A percentile compares a stretch with the other conserved stretches of the same genome.
Evolutionary conservation across 1,140 invertebrate genomes (phyloP).

Genomic region (Gonatopus flavifemur): DNA sequence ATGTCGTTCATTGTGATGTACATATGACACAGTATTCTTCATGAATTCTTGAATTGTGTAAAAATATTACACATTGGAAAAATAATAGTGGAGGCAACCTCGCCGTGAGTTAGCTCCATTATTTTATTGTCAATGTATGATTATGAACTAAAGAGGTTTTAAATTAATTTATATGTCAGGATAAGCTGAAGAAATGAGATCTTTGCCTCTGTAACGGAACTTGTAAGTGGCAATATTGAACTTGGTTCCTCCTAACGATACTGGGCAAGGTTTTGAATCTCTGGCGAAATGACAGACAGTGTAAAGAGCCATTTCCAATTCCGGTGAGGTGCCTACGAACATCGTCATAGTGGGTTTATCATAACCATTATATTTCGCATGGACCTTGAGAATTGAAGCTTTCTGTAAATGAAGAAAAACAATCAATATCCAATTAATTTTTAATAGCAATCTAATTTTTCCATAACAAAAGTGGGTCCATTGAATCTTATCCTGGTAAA

Average conservation of each 20-base stretch:
- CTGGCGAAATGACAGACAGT: slow-evolving; percentile 80
- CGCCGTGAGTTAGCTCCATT: no score
- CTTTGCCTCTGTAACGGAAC: slow-evolving; percentile 73
- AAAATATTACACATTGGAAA: no score
- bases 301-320: slow-evolving; percentile 89
- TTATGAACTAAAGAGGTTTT: no score
- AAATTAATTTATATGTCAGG: slow-evolving; percentile 66
- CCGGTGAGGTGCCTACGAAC: slow-evolving; percentile 90
- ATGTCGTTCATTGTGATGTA: no score
- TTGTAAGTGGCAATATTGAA: slow-evolving; percentile 74
- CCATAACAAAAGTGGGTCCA: no score
- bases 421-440: no score
- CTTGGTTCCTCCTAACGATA: slow-evolving; percentile 69
- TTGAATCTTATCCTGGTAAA: no score
- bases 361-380: slow-evolving; percentile 72
- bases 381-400: slow-evolving; percentile 75
- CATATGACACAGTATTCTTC: no score
- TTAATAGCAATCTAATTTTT: no score
- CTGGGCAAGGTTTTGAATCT: slow-evolving; percentile 69
- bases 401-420: slow-evolving; percentile 64
- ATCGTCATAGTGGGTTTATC: slow-evolving; percentile 78
- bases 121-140: no score
- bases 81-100: no score
- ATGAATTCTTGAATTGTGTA: no score
- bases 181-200: slow-evolving; percentile 77